These are phyloP conservation scores for Lithosia quadra DNA, from an alignment of 2,888 invertebrate genomes.

Conservation along the genomic window DNA sequence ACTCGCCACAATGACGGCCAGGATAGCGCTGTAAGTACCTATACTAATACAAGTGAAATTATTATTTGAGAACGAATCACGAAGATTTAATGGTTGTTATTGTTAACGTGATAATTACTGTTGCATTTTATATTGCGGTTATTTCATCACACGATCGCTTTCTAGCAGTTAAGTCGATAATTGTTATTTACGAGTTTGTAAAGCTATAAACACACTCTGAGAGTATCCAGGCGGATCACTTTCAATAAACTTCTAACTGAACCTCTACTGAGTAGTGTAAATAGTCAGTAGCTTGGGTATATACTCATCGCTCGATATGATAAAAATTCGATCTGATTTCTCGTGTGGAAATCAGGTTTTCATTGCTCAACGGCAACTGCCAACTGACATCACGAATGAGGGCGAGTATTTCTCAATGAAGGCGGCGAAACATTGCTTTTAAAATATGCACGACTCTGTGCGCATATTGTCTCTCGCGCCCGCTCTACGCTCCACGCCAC, in stretches of 20 bases:
- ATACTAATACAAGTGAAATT: slow-evolving; percentile 16
- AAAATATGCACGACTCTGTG: slow-evolving; percentile 83
- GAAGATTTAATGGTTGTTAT: slow-evolving; percentile 32
- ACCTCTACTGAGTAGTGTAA: slow-evolving; percentile 21
- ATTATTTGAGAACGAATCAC: slow-evolving; percentile 20
- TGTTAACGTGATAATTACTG: slow-evolving; percentile 44
- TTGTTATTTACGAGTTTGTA: slow-evolving; percentile 58
- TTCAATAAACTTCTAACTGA: slow-evolving; percentile 68
- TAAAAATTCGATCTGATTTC: slow-evolving; percentile 77
- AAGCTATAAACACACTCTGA: slow-evolving; percentile 29
- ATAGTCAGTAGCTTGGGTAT: slow-evolving; percentile 18
- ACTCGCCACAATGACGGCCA: slow-evolving; percentile 71
- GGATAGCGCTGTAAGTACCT: slow-evolving; percentile 80
- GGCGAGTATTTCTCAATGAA: slow-evolving; percentile 84
- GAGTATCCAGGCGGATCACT: slow-evolving; percentile 64
- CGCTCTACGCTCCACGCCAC: slow-evolving; percentile 27
- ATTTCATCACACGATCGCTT: slow-evolving; percentile 65
- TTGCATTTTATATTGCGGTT: slow-evolving; percentile 44
- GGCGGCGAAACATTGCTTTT: slow-evolving; percentile 83
- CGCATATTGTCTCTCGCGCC: slow-evolving; percentile 68
- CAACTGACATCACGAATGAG: slow-evolving; percentile 82
- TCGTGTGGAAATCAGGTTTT: slow-evolving; percentile 82
- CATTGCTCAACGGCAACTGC: slow-evolving; percentile 76
- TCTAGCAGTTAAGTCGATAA: slow-evolving; percentile 68
- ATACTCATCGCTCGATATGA: slow-evolving; percentile 55